Percentiles rank a stretch among this genome's conserved stretches.
Evolutionary conservation across 1,140 invertebrate genomes (phyloP).

Genomic region (Cyrtorhinus lividipennis): DNA sequence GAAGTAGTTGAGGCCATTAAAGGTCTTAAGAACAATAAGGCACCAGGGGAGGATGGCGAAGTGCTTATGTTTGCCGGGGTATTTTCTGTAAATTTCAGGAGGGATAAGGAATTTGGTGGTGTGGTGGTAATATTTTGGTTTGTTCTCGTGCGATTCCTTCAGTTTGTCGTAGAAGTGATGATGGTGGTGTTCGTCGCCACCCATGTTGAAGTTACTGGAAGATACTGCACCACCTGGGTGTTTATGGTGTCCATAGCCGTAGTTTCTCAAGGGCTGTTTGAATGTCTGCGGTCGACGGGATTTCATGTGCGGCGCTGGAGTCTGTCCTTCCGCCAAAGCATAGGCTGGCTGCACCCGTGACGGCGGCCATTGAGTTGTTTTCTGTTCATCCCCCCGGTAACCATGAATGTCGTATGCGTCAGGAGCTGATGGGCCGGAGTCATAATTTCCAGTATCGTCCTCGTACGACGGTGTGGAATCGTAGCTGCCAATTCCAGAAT

Average conservation of each 20-base stretch:
- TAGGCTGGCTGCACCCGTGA: slow-evolving; percentile 3
- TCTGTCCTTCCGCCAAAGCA: not conserved
- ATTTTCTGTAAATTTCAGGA: not conserved
- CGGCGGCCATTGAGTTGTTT: not conserved
- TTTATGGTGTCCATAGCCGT: not conserved
- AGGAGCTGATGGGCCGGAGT: not conserved
- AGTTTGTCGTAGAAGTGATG: slow-evolving; percentile 17
- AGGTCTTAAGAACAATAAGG: too few species aligned
- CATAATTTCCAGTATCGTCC: too few species aligned
- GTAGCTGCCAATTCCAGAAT: not conserved
- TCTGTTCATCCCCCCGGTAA: not conserved
- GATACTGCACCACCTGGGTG: not conserved
- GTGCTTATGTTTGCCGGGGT: slow-evolving; percentile 11
- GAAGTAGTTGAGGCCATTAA: too few species aligned
- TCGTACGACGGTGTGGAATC: not conserved
- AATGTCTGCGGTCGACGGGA: not conserved
- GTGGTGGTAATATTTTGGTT: not conserved
- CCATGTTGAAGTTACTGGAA: not conserved
- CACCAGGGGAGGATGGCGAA: too few species aligned
- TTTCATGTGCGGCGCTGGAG: not conserved
- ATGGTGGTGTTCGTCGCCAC: slow-evolving; percentile 13
- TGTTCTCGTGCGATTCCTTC: slow-evolving; percentile 10
- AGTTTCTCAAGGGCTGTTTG: not conserved
- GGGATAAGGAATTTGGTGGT: not conserved
- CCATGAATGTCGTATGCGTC: slow-evolving; percentile 18